These are phyloP conservation scores for Drosophila fuyamai DNA, from an alignment of 1,140 invertebrate genomes.

Conservation along the genomic window DNA sequence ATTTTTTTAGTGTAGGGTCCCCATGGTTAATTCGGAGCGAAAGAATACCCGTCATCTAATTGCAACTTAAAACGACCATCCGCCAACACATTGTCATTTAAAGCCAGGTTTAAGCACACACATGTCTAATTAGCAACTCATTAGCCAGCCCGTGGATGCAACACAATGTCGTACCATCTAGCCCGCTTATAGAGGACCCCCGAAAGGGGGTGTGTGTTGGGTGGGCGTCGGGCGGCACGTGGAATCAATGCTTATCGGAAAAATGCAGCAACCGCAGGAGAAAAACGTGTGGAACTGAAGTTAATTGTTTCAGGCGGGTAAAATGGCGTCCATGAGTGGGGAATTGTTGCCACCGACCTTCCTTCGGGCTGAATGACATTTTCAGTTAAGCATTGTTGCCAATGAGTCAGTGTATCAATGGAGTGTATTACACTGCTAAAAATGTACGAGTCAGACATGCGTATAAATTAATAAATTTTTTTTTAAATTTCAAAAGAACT, in stretches of 20 bases:
- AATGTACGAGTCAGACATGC: background rate
- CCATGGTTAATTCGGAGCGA: constrained; percentile 8
- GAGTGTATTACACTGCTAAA: background rate
- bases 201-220: background rate
- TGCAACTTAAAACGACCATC: constrained; percentile 37
- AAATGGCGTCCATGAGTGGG: constrained; percentile 51
- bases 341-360: constrained; percentile 20
- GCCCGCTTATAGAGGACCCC: constrained; percentile 1
- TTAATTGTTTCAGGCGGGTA: constrained; percentile 55
- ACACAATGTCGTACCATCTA: constrained; percentile 40
- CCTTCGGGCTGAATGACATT: constrained; percentile 57
- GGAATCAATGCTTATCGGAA: constrained; percentile 66
- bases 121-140: constrained; percentile 75
- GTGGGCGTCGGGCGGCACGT: constrained; percentile 30
- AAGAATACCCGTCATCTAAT: constrained; percentile 36
- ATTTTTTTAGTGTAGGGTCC: background rate
- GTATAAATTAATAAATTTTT: background rate
- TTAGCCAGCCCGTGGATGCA: constrained; percentile 67
- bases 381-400: constrained; percentile 57
- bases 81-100: constrained; percentile 59
- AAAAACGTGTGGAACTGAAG: constrained; percentile 8
- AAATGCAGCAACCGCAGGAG: constrained; percentile 53
- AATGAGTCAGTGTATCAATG: constrained; percentile 62
- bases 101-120: constrained; percentile 63
- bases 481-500: too few species aligned